phyloP scores from a whole-genome alignment of 2,888 invertebrate species.

The Euproctis similis region DNA sequence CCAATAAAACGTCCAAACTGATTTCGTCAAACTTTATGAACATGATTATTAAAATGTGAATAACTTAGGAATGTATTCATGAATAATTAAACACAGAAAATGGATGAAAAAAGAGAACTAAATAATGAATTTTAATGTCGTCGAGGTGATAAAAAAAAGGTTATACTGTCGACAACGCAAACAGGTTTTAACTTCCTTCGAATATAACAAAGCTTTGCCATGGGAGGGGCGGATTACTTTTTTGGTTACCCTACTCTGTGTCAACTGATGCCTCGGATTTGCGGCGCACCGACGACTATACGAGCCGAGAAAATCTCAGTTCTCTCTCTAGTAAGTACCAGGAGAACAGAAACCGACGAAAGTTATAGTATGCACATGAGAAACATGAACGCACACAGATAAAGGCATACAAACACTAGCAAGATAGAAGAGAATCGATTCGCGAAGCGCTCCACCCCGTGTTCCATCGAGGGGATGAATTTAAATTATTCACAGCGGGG shows the following conservation, averaged over 20 bases:
- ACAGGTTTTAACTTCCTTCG: conserved; percentile 15
- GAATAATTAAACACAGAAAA: conserved; percentile 53
- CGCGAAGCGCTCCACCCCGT: conserved; percentile 47
- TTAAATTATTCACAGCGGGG: conserved; percentile 75
- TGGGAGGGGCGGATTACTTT: conserved; percentile 15
- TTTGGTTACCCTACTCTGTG: conserved; percentile 39
- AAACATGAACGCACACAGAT: conserved; percentile 25
- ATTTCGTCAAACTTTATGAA: no score
- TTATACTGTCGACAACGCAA: conserved; percentile 12
- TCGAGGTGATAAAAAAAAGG: conserved; percentile 21
- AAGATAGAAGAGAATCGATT: conserved; percentile 55
- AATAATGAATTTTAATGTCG: conserved; percentile 33
- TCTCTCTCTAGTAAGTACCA: conserved; percentile 49
- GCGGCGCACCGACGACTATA: conserved; percentile 55
- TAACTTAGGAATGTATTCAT: no score
- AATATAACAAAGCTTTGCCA: conserved; percentile 15
- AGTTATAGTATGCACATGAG: conserved; percentile 40
- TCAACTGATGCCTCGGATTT: conserved; percentile 56
- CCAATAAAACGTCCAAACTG: no score
- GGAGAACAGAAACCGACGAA: conserved; percentile 47
- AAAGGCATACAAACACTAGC: conserved; percentile 13
- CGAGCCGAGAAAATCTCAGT: conserved; percentile 56
- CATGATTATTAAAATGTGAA: no score
- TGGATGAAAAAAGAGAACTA: no score
- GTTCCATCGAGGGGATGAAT: conserved; percentile 64